These are phyloP conservation scores for Habrosyne pyritoides DNA, from an alignment of 2,888 invertebrate genomes.

Conservation along the genomic window DNA sequence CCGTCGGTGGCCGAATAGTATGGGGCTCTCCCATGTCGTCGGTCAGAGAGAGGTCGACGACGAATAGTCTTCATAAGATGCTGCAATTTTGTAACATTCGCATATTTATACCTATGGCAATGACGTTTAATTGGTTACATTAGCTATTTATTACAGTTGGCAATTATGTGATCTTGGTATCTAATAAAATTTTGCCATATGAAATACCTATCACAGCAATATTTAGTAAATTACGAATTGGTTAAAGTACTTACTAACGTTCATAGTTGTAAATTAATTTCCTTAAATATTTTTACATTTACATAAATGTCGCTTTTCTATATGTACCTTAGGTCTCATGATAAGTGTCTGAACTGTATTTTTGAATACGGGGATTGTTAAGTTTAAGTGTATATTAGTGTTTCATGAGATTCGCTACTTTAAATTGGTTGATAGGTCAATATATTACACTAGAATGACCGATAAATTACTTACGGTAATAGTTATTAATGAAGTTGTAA, in stretches of 20 bases:
- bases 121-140: slow-evolving; percentile 73
- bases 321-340: not conserved
- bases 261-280: not conserved
- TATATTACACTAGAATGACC: not conserved
- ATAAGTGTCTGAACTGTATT: not conserved
- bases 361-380: not conserved
- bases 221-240: too few relatives aligned
- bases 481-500: slow-evolving; percentile 13
- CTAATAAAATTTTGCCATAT: too few relatives aligned
- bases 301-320: not conserved
- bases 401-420: not conserved
- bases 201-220: not conserved
- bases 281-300: not conserved
- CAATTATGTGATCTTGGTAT: not conserved
- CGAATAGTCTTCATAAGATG: slow-evolving; percentile 88
- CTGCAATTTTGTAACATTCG: slow-evolving; percentile 85
- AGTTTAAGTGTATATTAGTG: not conserved
- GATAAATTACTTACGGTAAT: not conserved
- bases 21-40: slow-evolving; percentile 78
- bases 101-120: slow-evolving; percentile 82
- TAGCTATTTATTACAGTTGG: slow-evolving; percentile 35
- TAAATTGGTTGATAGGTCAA: not conserved
- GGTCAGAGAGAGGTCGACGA: slow-evolving; percentile 88
- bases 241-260: not conserved
- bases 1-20: slow-evolving; percentile 69